Conservation (phyloP, 2,113 vertebrate genomes). For the Leptocoma aspasia region DNA sequence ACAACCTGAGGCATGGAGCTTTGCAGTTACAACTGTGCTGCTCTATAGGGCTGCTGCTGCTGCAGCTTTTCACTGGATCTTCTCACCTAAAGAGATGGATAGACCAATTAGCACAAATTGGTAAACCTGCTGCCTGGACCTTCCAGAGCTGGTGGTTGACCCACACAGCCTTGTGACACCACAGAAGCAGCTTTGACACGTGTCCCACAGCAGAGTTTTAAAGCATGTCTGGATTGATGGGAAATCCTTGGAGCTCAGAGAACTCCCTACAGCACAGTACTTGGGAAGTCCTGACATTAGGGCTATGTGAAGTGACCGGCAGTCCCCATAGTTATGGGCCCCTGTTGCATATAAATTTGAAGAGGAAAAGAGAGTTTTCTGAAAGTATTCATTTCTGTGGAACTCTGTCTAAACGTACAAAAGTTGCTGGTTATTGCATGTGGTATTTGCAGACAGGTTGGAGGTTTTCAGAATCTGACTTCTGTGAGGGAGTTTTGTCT, state of each 20-base stretch:
- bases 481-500: background rate
- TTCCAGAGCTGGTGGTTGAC: background rate
- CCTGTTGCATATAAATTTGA: background rate
- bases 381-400: background rate
- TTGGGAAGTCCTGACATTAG: background rate
- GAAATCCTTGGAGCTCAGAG: background rate
- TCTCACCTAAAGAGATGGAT: background rate
- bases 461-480: background rate
- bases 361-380: background rate
- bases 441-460: background rate
- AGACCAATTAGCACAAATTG: background rate
- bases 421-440: background rate
- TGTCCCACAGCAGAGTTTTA: background rate
- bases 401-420: background rate
- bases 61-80: background rate
- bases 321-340: background rate
- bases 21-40: background rate
- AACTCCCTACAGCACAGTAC: background rate
- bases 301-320: background rate
- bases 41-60: background rate
- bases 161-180: background rate
- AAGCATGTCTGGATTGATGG: background rate
- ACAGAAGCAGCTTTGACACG: background rate
- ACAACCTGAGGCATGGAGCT: rapidly evolving
- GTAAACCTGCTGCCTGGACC: background rate